Percentiles rank a stretch among this genome's conserved stretches.
These are phyloP conservation scores for Trichonephila clavata DNA, from an alignment of 1,140 invertebrate species.

Conservation along the genomic window DNA sequence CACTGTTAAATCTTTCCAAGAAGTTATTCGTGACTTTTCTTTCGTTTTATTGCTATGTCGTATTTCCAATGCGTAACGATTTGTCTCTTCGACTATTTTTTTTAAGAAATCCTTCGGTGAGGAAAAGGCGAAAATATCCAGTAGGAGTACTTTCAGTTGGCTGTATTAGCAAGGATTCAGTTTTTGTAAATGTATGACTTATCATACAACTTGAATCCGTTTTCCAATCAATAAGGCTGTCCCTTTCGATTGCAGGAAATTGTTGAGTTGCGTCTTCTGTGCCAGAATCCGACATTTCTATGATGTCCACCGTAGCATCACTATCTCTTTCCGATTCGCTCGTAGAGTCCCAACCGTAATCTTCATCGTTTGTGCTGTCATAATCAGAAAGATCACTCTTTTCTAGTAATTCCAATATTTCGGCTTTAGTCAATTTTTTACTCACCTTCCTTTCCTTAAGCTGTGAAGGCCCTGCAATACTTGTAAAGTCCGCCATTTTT, in stretches of 20 bases:
- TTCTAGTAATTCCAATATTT: background rate
- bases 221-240: slow-evolving; percentile 11
- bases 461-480: slow-evolving; percentile 1
- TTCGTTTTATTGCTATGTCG: slow-evolving; percentile 23
- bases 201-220: slow-evolving; percentile 43
- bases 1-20: slow-evolving; percentile 44
- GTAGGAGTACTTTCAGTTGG: slow-evolving; percentile 28
- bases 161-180: slow-evolving; percentile 34
- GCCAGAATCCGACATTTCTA: slow-evolving; percentile 25
- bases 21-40: slow-evolving; percentile 45
- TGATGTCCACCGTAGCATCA: background rate
- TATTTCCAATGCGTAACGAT: slow-evolving; percentile 40
- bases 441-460: slow-evolving; percentile 14
- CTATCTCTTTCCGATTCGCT: slow-evolving; percentile 40
- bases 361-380: slow-evolving; percentile 6
- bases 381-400: slow-evolving; percentile 25
- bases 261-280: background rate
- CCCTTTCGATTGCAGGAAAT: background rate
- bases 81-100: slow-evolving; percentile 56
- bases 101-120: slow-evolving; percentile 34
- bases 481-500: background rate
- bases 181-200: slow-evolving; percentile 30
- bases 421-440: slow-evolving; percentile 11
- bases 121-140: slow-evolving; percentile 51
- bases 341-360: background rate